These are phyloP conservation scores for Drosophila burlai DNA, from an alignment of 1,140 invertebrate genomes.

Conservation along the genomic window DNA sequence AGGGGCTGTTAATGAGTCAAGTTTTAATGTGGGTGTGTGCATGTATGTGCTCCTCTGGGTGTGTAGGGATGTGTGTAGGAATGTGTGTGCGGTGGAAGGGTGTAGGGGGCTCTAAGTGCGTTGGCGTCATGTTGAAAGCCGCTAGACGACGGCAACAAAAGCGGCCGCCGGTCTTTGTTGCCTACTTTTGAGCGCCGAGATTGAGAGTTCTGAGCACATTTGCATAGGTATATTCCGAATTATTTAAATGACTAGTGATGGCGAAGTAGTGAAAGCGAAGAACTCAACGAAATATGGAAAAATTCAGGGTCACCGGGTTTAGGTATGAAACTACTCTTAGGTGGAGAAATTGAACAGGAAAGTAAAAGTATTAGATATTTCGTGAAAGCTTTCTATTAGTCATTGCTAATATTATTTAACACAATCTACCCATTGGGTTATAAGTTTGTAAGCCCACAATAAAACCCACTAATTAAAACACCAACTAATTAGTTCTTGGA, in stretches of 20 bases:
- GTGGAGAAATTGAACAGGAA: neutral
- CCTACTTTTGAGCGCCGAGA: slow-evolving; percentile 68
- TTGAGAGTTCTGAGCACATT: slow-evolving; percentile 27
- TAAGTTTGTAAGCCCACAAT: neutral
- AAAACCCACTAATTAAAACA: neutral
- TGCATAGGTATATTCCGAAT: slow-evolving; percentile 14
- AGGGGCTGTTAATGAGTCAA: slow-evolving; percentile 75
- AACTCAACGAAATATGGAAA: neutral
- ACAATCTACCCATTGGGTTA: neutral
- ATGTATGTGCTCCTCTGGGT: slow-evolving; percentile 11
- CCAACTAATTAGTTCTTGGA: slow-evolving; percentile 7
- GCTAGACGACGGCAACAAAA: slow-evolving; percentile 55
- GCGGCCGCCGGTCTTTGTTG: slow-evolving; percentile 56
- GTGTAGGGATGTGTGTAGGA: slow-evolving; percentile 3
- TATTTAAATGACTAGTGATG: slow-evolving; percentile 45
- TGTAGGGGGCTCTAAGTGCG: slow-evolving; percentile 60
- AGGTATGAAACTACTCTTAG: neutral
- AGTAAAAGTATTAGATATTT: too few relatives aligned
- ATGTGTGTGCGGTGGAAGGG: neutral
- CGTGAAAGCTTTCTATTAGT: neutral
- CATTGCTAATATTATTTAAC: neutral
- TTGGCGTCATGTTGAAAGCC: slow-evolving; percentile 62
- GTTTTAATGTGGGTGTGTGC: slow-evolving; percentile 29
- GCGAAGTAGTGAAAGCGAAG: neutral
- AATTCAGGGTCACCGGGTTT: slow-evolving; percentile 32